These are phyloP conservation scores for Cantharis rustica DNA, from an alignment of 2,888 invertebrate species.

Conservation along the genomic window DNA sequence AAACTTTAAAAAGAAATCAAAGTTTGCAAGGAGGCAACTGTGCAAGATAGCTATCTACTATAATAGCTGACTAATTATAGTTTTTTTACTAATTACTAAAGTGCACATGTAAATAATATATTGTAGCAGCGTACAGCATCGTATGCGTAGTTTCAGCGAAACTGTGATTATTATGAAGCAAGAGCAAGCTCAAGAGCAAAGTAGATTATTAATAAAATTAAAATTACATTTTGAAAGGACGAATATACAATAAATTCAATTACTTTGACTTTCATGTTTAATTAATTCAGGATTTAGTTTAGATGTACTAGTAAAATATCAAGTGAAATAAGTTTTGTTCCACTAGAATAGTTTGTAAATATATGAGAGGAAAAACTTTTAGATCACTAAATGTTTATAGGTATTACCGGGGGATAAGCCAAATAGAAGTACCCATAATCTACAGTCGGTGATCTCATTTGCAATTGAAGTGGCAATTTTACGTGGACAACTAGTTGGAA, in stretches of 20 bases:
- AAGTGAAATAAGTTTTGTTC: neutral
- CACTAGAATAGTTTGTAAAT: neutral
- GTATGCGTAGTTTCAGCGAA: no score
- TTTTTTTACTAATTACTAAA: no score
- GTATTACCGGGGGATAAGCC: conserved; percentile 8
- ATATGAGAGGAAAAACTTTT: neutral
- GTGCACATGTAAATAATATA: neutral
- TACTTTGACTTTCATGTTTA: neutral
- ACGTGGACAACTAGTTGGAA: conserved; percentile 17
- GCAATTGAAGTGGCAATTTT: conserved; percentile 24
- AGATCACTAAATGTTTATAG: neutral
- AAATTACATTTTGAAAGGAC: neutral
- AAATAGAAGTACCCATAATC: conserved; percentile 13
- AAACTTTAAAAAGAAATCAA: no score
- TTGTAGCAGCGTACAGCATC: neutral
- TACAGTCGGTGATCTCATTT: conserved; percentile 23
- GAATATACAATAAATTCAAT: neutral
- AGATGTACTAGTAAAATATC: neutral
- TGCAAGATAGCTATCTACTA: no score
- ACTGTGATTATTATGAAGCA: neutral
- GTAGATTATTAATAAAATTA: neutral
- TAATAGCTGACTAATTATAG: no score
- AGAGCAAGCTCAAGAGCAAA: neutral
- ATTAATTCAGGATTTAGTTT: neutral
- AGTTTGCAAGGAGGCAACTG: no score